A percentile compares a stretch with the other conserved stretches of the same genome.
phyloP scores from a whole-genome alignment of 2,888 invertebrate genomes.

The Oeneis ivallda region DNA sequence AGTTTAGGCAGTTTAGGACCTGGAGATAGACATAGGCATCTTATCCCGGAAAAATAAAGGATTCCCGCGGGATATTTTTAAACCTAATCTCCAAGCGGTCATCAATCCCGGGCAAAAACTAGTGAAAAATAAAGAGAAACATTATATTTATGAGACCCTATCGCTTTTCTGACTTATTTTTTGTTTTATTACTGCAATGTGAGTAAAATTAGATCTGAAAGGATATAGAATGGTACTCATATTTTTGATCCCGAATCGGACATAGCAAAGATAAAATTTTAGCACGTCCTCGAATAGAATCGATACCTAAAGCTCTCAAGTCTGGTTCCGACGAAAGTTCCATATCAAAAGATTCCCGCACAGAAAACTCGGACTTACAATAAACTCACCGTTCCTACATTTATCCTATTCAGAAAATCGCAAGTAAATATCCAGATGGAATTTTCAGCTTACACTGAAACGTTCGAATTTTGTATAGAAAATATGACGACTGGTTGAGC shows the following conservation, averaged over 20 bases:
- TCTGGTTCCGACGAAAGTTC: not conserved
- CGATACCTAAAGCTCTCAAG: not conserved
- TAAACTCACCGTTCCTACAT: slow-evolving; percentile 5
- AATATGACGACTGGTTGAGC: not conserved
- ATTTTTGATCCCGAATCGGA: not conserved
- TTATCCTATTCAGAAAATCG: slow-evolving; percentile 10
- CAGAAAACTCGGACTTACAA: slow-evolving; percentile 11
- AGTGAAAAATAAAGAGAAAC: too few species aligned
- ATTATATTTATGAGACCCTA: too few species aligned
- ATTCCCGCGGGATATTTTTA: too few species aligned
- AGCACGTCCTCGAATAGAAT: not conserved
- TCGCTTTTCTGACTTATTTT: too few species aligned
- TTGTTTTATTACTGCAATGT: too few species aligned
- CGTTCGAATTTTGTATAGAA: not conserved
- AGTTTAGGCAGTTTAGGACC: too few species aligned
- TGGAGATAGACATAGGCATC: too few species aligned
- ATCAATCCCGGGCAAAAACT: too few species aligned
- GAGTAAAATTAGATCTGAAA: too few species aligned
- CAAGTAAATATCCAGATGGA: not conserved
- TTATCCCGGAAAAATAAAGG: too few species aligned
- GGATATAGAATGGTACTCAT: too few species aligned
- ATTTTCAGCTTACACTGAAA: slow-evolving; percentile 7
- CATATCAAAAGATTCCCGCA: slow-evolving; percentile 12
- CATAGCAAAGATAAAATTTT: slow-evolving; percentile 1
- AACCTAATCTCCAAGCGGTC: too few species aligned